Base-by-base conservation (phyloP, 2,113 vertebrate species). In the Ceyx melanurus region DNA sequence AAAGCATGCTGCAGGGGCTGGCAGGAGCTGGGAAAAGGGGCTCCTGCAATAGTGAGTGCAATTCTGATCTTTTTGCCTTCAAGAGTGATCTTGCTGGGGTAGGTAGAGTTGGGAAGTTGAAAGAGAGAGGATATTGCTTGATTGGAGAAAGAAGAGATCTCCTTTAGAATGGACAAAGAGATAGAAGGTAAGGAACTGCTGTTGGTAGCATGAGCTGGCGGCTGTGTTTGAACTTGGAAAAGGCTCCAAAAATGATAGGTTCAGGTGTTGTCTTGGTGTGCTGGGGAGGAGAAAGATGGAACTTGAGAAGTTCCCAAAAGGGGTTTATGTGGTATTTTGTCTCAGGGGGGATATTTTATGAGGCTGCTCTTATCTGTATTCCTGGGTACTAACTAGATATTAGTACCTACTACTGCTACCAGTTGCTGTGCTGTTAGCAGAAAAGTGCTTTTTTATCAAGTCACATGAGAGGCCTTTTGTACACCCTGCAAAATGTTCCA, bases 31-130 rank as follows among this genome's bases (percentile, higher is more conserved):
- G 14, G 20, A 43, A 26, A 20, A 45, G 6, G 19, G 19, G 23
- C 1, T 82, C 0, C 7, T 37, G 16, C 5, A 29, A 5, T 8
- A 0, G 7, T 0, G 1, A 1, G 9, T 14, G 0, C 4, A 6
- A 13, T 5, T 10, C 10, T 51, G 21, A 1, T 23, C 16, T 1
- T 77, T 77, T 3, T 40, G 4, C 3, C 5, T 62, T 67, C 9
- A 3, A 2, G 15, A 28, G 22, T 3, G 3, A 4, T 9, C 1
- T 25, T 2, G 64, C 1, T 33, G 12, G 17, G 15, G 3, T 1
- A 40, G 13, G 4, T 50, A 4, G 23, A 4, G 9, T 20, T 48
- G 46, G 31, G 6, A 3, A 45, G 11, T 22, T 66, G 51, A 20
- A 70, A 28, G 20, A 66, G 7, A 45, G 10, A 4, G 5, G 3